These are phyloP conservation scores for Heteronetta atricapilla DNA, from an alignment of 2,113 vertebrate species.

Conservation along the genomic window DNA sequence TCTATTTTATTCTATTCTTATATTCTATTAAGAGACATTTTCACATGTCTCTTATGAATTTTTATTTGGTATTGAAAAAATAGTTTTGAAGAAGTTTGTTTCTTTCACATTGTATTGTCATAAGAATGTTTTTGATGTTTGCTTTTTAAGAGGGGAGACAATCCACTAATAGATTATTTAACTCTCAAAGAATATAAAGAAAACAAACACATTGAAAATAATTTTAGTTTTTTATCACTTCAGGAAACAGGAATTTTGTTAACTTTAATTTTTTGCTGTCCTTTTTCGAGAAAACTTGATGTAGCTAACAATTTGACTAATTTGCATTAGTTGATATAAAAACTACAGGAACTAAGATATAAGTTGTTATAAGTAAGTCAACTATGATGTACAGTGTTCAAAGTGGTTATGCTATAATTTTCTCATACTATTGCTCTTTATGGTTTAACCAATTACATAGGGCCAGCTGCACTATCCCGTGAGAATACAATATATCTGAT, in stretches of 20 bases:
- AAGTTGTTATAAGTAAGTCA: not conserved
- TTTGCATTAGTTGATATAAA: not conserved
- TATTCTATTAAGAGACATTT: no score
- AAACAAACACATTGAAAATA: not conserved
- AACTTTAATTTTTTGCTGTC: not conserved
- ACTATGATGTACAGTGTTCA: not conserved
- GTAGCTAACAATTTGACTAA: not conserved
- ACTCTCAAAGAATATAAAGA: not conserved
- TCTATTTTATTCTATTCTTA: no score
- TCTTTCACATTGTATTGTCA: not conserved
- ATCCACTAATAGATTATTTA: not conserved
- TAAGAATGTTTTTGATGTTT: not conserved
- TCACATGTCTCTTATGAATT: not conserved
- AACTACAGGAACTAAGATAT: not conserved
- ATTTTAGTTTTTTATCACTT: not conserved
- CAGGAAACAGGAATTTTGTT: not conserved
- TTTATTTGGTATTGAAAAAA: not conserved
- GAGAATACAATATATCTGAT: not conserved
- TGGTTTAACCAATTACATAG: not conserved
- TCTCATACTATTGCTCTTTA: not conserved
- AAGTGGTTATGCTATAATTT: not conserved
- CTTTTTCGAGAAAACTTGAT: not conserved
- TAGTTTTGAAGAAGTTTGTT: not conserved
- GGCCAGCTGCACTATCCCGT: not conserved
- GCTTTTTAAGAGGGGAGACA: not conserved